Percentiles rank a stretch among this genome's conserved stretches.
Conservation (phyloP, 2,888 invertebrate genomes). For the Dynastes maya region DNA sequence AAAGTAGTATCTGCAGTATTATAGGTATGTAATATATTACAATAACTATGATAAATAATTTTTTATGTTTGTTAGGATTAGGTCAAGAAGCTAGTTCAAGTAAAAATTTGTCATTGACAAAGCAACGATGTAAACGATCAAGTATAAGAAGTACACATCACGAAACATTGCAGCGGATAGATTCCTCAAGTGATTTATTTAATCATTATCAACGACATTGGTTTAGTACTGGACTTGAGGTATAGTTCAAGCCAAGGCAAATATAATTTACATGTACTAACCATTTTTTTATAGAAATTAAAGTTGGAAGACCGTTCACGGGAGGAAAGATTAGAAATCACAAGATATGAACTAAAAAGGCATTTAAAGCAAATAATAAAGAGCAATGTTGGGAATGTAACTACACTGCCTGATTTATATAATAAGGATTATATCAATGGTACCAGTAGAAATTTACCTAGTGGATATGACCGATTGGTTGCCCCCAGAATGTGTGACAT, state of each 20-base stretch:
- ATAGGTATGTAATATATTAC: constrained; percentile 63
- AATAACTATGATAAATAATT: background rate
- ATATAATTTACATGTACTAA: background rate
- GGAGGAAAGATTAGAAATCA: constrained; percentile 69
- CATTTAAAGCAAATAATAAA: constrained; percentile 67
- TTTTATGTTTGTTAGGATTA: constrained; percentile 59
- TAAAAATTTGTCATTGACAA: constrained; percentile 52
- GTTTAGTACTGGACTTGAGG: constrained; percentile 69
- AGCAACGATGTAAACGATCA: constrained; percentile 61
- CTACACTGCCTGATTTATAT: constrained; percentile 57
- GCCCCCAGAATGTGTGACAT: constrained; percentile 56
- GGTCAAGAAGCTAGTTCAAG: constrained; percentile 59
- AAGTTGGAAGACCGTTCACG: constrained; percentile 69
- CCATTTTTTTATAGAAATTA: constrained; percentile 62
- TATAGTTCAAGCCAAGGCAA: constrained; percentile 53
- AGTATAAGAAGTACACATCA: constrained; percentile 65
- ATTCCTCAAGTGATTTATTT: constrained; percentile 58
- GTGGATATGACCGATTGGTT: constrained; percentile 57
- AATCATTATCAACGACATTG: constrained; percentile 69
- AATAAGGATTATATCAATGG: constrained; percentile 32
- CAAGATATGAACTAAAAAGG: constrained; percentile 67
- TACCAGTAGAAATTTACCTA: constrained; percentile 31
- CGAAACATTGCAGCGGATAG: constrained; percentile 69
- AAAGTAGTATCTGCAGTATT: constrained; percentile 69
- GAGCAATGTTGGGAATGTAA: constrained; percentile 70